Evolutionary conservation across 2,797 vertebrate species (phyloP).

Genomic region (Platyrinchus mystaceus): DNA sequence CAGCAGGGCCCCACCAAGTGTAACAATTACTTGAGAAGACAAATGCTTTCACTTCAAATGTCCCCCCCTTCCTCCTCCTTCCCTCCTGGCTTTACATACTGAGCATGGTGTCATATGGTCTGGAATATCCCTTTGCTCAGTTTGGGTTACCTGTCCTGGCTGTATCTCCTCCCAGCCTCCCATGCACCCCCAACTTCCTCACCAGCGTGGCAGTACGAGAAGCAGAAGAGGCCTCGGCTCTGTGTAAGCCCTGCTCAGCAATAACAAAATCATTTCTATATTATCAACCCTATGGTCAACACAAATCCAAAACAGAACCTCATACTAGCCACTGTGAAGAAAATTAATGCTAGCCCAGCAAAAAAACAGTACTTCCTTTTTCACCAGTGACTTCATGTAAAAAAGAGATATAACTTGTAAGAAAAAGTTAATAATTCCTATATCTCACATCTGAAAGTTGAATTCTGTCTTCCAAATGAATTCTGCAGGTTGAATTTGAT

Average conservation of each 20-base stretch:
- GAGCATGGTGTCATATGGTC: not conserved
- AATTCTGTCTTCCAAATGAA: not conserved
- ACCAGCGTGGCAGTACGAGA: fast-evolving
- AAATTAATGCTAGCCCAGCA: not conserved
- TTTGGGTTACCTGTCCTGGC: not conserved
- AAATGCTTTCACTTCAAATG: not conserved
- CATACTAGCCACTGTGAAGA: not conserved
- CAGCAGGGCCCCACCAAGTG: too few species aligned
- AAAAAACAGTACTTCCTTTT: not conserved
- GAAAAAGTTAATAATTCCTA: not conserved
- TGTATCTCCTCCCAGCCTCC: not conserved
- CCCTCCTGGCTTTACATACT: not conserved
- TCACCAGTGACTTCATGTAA: not conserved
- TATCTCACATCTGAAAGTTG: not conserved
- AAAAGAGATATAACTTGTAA: not conserved
- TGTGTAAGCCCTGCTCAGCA: not conserved
- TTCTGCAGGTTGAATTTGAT: not conserved
- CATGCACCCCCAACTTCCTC: fast-evolving
- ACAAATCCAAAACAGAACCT: not conserved
- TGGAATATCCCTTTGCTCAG: not conserved
- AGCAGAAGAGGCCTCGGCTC: not conserved
- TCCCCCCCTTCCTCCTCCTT: not conserved
- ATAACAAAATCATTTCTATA: not conserved
- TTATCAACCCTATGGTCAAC: not conserved
- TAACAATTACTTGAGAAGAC: not conserved